Base-by-base conservation (phyloP, 2,888 invertebrate genomes). In the Epicampocera succincta region DNA sequence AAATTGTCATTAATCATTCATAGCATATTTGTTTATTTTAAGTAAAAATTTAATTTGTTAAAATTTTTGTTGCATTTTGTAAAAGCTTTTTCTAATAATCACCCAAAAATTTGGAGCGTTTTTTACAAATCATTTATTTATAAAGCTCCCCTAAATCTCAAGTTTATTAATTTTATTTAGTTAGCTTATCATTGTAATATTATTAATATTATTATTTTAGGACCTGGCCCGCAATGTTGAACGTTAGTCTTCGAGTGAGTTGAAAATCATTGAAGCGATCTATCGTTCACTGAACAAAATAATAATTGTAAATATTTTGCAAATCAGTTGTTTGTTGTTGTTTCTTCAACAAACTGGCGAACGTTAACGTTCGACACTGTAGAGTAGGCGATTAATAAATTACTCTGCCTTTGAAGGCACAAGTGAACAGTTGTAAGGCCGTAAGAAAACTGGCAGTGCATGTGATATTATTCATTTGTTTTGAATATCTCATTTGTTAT, bases 11-110 rank as follows among this genome's bases (percentile, higher is more conserved):
- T 58, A 40, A 40, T 12, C 46, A 46, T 19, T 71, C 38, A 79
- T 68, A 29, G 50, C 63, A 63, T 77, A 78, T 74, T 77, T 65
- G 56, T 21, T 63, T 54, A 8, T 8, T 54, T 66, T 29, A n/a
- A 19, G 48, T 58, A 8, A 8, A 25, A 56, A 33, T 5, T 48
- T 58, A 48, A 3, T n/a, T 65, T 66, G 44, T 73, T 42, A 5
- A 44, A 44, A 44, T 29, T 71, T 63, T 63, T 63, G 40, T 65
- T 63, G 69, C 56, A 63, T 69, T 71, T 61, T 56, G 9, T 25
- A 21, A 48, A 50, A 61, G n/a, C 21, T 66, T 25, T 56, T 75
- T 48, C 19, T 42, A 19, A 15, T 60, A 42, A 6, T 6, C n/a
- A 21, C 13, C 3, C 21, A 19, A 40, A 58, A 1, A 15, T 15